These are phyloP conservation scores for Itoplectis maculator DNA, from an alignment of 2,888 invertebrate species.

Conservation along the genomic window DNA sequence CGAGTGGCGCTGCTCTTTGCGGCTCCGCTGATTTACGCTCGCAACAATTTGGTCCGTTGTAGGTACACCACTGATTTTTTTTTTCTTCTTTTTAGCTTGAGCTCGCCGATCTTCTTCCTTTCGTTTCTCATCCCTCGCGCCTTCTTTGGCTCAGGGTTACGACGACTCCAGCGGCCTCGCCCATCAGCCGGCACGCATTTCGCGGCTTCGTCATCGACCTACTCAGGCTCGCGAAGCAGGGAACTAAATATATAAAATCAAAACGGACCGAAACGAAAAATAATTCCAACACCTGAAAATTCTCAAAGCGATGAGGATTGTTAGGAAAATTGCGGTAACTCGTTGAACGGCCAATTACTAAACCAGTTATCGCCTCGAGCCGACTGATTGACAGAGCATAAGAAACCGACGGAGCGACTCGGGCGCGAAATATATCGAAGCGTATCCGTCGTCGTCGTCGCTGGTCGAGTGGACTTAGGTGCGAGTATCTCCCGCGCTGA, in stretches of 20 bases:
- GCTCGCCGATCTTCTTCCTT: constrained; percentile 43
- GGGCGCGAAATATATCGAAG: constrained; percentile 52
- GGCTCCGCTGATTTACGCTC: constrained; percentile 58
- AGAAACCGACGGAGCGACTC: constrained; percentile 10
- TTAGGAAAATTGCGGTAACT: neutral
- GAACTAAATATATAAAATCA: no score
- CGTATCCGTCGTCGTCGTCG: neutral
- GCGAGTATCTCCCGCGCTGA: constrained; percentile 69
- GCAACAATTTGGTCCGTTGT: constrained; percentile 30
- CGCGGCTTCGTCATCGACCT: constrained; percentile 22
- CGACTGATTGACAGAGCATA: neutral
- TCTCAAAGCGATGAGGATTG: no score
- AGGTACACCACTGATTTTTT: neutral
- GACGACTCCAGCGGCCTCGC: constrained; percentile 12
- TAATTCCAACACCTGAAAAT: neutral
- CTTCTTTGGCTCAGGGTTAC: constrained; percentile 43
- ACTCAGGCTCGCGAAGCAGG: neutral
- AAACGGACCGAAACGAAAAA: no score
- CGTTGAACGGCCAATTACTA: neutral
- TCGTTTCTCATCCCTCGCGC: constrained; percentile 23
- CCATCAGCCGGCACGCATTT: constrained; percentile 29
- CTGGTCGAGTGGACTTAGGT: constrained; percentile 21
- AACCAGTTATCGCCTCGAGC: neutral
- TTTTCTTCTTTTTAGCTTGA: constrained; percentile 23
- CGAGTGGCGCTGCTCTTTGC: constrained; percentile 33